Conservation (phyloP, 2,797 vertebrate species). For the Glyptemys insculpta region DNA sequence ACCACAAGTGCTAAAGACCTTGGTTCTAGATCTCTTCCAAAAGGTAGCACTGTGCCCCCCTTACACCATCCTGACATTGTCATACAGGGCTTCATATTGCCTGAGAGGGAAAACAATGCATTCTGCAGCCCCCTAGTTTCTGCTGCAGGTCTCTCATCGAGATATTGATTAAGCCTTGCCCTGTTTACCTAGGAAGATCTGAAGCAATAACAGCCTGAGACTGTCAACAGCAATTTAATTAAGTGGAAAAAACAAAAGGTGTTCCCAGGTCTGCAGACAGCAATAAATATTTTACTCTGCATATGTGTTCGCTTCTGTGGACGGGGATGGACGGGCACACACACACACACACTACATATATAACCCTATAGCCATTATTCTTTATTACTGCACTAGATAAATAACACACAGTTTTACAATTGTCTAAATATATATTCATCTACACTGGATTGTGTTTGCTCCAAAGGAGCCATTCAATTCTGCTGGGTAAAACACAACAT, state of each 20-base stretch:
- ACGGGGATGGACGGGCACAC: no score
- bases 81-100: background rate
- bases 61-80: background rate
- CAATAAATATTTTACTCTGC: background rate
- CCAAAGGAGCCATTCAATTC: background rate
- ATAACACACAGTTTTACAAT: background rate
- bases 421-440: background rate
- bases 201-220: background rate
- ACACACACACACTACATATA: rapidly evolving
- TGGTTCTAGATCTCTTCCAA: background rate
- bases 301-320: background rate
- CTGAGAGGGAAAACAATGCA: background rate
- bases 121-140: background rate
- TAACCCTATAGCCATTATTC: background rate
- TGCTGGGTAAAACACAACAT: background rate
- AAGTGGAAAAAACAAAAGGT: background rate
- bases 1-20: background rate
- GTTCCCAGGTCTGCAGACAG: background rate
- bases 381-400: background rate
- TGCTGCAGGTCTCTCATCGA: background rate
- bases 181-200: background rate
- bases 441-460: background rate
- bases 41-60: background rate
- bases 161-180: background rate
- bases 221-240: background rate